Conservation (phyloP, 2,113 vertebrate genomes). For the Psephotus haematonotus region DNA sequence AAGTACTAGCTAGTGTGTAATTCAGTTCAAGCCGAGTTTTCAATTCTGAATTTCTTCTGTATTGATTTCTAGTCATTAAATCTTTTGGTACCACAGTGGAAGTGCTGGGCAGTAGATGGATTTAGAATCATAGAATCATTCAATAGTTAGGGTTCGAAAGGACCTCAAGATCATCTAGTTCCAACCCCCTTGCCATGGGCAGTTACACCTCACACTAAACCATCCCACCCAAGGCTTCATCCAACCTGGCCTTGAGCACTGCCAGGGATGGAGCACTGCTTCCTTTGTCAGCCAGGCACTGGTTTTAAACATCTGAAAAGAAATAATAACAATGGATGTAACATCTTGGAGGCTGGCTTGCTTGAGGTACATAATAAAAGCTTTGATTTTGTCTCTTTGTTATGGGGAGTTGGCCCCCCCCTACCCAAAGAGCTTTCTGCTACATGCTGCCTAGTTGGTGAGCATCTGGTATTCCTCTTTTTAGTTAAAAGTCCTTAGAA, state of each 20-base stretch:
- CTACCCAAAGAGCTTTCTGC: not conserved
- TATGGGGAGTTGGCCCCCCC: not conserved
- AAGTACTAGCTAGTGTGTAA: not conserved
- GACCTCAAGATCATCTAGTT: too few species aligned
- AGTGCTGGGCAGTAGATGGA: not conserved
- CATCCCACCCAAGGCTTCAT: too few species aligned
- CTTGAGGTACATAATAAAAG: not conserved
- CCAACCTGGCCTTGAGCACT: too few species aligned
- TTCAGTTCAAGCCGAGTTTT: not conserved
- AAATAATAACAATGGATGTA: not conserved
- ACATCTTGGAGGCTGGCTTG: not conserved
- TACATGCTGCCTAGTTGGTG: not conserved
- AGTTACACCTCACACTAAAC: too few species aligned
- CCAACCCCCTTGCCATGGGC: too few species aligned
- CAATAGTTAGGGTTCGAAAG: too few species aligned
- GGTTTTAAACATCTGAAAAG: too few species aligned
- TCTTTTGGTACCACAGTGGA: not conserved
- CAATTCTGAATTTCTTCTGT: not conserved
- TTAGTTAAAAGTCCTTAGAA: not conserved
- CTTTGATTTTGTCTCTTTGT: not conserved
- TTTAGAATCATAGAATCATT: not conserved
- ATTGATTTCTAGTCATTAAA: not conserved
- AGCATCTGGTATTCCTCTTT: not conserved
- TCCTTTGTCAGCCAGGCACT: not conserved
- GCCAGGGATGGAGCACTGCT: not conserved